Conservation (phyloP, 1,140 invertebrate genomes). For the Papilio aristodemus region DNA sequence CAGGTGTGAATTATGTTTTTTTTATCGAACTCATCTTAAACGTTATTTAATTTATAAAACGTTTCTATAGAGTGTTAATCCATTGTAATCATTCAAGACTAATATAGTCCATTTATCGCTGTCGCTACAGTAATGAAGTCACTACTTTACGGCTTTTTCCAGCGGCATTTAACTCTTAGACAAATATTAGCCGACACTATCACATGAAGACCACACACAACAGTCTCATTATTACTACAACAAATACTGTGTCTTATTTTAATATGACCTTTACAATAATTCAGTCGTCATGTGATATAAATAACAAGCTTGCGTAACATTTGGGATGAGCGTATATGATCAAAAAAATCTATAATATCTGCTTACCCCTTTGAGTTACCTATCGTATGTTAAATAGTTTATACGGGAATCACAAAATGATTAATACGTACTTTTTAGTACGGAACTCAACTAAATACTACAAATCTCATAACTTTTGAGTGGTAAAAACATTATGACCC, state of each 20-base stretch:
- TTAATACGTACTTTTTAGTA: no score
- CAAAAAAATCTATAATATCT: no score
- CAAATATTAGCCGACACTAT: conserved; percentile 59
- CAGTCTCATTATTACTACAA: conserved; percentile 45
- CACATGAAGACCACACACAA: conserved; percentile 67
- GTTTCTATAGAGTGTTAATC: not conserved
- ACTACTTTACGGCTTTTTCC: conserved; percentile 49
- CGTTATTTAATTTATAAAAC: not conserved
- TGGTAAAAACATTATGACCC: no score
- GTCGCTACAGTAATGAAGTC: conserved; percentile 42
- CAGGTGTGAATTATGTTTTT: no score
- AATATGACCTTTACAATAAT: conserved; percentile 28
- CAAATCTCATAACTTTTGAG: no score
- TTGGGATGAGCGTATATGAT: no score
- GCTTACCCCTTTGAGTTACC: no score
- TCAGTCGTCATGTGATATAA: conserved; percentile 8
- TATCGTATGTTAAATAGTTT: no score
- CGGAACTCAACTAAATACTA: no score
- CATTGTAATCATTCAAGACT: not conserved
- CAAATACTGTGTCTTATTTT: conserved; percentile 35
- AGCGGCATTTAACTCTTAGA: conserved; percentile 48
- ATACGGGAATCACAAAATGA: no score
- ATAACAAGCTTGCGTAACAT: not conserved
- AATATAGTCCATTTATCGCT: conserved; percentile 1
- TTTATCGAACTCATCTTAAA: not conserved